A percentile compares a stretch with the other conserved stretches of the same genome.
These are phyloP conservation scores for Corythoichthys haematopterus DNA, from an alignment of 2,113 vertebrate species.

Conservation along the genomic window DNA sequence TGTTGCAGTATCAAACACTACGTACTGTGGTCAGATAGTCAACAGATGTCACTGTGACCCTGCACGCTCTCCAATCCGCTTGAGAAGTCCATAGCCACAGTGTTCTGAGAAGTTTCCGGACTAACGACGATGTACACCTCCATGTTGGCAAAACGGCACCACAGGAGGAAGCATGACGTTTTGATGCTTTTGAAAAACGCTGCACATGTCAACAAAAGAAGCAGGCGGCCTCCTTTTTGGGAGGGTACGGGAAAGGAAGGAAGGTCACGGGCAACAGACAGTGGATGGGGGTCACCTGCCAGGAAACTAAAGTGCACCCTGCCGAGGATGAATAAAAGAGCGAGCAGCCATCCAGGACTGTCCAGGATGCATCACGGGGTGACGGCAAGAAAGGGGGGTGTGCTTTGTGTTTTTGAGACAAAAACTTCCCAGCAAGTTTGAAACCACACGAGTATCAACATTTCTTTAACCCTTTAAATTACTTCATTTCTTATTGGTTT, in stretches of 20 bases:
- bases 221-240: slow-evolving; percentile 50
- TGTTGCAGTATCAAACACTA: neutral
- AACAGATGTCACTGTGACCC: slow-evolving; percentile 36
- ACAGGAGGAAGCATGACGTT: slow-evolving; percentile 4
- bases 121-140: slow-evolving; percentile 6
- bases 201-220: slow-evolving; percentile 23
- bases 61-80: slow-evolving; percentile 60
- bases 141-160: slow-evolving; percentile 29
- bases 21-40: slow-evolving; percentile 64
- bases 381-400: neutral
- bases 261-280: slow-evolving; percentile 53
- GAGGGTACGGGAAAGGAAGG: slow-evolving; percentile 40
- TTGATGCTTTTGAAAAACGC: slow-evolving; percentile 30
- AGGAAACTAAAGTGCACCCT: slow-evolving; percentile 53
- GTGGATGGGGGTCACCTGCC: slow-evolving; percentile 60
- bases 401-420: neutral
- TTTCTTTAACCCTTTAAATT: neutral
- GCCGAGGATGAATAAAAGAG: slow-evolving; percentile 55
- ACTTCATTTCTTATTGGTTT: neutral
- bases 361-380: slow-evolving; percentile 12
- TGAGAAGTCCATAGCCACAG: slow-evolving; percentile 65
- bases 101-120: slow-evolving; percentile 13
- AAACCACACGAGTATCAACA: neutral
- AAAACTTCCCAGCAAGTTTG: neutral
- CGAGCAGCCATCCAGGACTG: slow-evolving; percentile 63